Evolutionary conservation across 2,113 vertebrate genomes (phyloP).

Genomic region (Callopanchax toddi): DNA sequence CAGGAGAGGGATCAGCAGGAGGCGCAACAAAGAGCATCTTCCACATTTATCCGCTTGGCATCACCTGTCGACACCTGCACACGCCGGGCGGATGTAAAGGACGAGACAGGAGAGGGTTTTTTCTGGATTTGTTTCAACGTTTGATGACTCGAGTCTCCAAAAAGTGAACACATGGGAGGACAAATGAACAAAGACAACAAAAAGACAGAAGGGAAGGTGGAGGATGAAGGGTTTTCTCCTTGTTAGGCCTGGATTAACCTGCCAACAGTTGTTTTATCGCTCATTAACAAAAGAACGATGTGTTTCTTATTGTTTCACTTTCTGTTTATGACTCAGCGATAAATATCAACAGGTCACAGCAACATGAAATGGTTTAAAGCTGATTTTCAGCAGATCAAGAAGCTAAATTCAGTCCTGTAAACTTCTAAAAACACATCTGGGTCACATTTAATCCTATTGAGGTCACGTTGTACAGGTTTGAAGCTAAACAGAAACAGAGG

Average conservation of each 20-base stretch:
- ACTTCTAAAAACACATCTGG: neutral
- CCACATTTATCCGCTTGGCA: constrained; percentile 63
- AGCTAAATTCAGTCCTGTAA: too few relatives aligned
- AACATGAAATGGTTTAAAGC: too few relatives aligned
- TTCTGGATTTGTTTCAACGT: constrained; percentile 46
- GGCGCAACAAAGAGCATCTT: constrained; percentile 62
- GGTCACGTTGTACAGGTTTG: too few relatives aligned
- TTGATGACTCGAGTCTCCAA: constrained; percentile 50
- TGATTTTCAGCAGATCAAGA: too few relatives aligned
- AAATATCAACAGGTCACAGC: accelerated
- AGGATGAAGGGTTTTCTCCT: constrained; percentile 6
- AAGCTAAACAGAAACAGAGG: too few relatives aligned
- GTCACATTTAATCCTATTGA: neutral
- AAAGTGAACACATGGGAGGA: neutral
- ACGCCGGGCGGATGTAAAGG: constrained; percentile 58
- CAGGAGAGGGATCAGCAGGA: constrained; percentile 46
- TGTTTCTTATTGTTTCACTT: neutral
- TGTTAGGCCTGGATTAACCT: constrained; percentile 33
- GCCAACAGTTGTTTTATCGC: constrained; percentile 5
- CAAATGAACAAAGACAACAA: neutral
- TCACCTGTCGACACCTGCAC: constrained; percentile 67
- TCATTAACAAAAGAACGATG: constrained; percentile 3
- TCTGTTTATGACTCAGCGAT: neutral
- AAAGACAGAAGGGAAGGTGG: neutral
- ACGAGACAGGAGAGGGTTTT: constrained; percentile 34